Evolutionary conservation across 1,140 invertebrate genomes (phyloP).

Genomic region (Drosophila lacteicornis): DNA sequence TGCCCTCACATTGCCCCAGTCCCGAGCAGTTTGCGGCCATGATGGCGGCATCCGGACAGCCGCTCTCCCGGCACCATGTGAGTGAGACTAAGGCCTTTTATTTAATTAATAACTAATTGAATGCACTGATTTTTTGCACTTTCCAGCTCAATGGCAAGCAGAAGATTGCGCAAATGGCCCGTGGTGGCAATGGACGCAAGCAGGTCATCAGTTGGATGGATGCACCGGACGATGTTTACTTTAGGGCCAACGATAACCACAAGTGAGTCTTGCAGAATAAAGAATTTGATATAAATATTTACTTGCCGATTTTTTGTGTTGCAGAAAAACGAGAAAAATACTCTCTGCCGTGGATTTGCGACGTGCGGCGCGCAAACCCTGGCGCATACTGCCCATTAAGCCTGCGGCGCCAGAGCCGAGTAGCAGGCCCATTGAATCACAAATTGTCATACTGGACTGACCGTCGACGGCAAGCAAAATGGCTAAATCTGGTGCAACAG

Average conservation of each 20-base stretch:
- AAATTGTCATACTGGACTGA: constrained; percentile 91
- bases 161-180: constrained; percentile 89
- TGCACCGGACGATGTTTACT: constrained; percentile 98
- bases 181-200: constrained; percentile 89
- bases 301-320: constrained; percentile 25
- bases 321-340: constrained; percentile 93
- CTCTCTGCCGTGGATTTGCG: constrained; percentile 92
- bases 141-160: constrained; percentile 90
- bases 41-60: constrained; percentile 88
- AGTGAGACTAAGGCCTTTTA: constrained; percentile 41
- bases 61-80: constrained; percentile 88
- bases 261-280: constrained; percentile 89
- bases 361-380: constrained; percentile 95
- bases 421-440: constrained; percentile 86
- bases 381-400: constrained; percentile 88
- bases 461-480: constrained; percentile 80
- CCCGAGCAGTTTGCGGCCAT: constrained; percentile 89
- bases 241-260: constrained; percentile 94
- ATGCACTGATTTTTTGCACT: neutral
- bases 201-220: constrained; percentile 99
- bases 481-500: constrained; percentile 42
- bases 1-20: constrained; percentile 88
- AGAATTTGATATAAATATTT: no score
- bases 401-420: constrained; percentile 61
- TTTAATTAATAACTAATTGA: neutral